These are phyloP conservation scores for Arrhamphus sclerolepis DNA, from an alignment of 2,797 vertebrate genomes.

Conservation along the genomic window DNA sequence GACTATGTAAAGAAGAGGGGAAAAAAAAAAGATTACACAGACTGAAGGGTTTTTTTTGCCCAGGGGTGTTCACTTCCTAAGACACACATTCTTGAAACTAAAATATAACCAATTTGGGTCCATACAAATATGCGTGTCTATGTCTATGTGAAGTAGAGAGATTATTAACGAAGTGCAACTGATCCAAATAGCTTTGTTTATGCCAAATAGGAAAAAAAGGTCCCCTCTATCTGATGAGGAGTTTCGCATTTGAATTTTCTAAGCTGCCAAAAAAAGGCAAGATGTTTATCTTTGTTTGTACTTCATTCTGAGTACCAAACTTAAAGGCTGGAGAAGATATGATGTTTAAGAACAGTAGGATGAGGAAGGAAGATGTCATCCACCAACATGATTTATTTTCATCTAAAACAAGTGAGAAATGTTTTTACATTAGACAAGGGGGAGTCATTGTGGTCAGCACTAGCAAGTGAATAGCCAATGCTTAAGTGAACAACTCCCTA, in stretches of 20 bases:
- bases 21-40: not conserved
- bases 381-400: no score
- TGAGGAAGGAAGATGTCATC: not conserved
- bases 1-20: not conserved
- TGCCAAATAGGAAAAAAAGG: no score
- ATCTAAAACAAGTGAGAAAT: not conserved
- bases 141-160: no score
- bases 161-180: no score
- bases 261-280: conserved; percentile 1
- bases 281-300: conserved; percentile 2
- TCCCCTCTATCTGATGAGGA: no score
- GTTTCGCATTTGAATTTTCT: not conserved
- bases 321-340: not conserved
- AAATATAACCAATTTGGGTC: not conserved
- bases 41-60: conserved; percentile 15
- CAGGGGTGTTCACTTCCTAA: conserved; percentile 12
- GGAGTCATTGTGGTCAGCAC: no score
- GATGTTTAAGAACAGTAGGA: conserved; percentile 8
- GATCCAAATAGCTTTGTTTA: no score
- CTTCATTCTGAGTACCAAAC: no score
- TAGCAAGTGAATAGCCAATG: no score
- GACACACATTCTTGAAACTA: not conserved
- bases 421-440: no score
- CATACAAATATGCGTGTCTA: no score
- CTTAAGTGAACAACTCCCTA: no score